Evolutionary conservation across 2,888 invertebrate species (phyloP).

Genomic region (Phyllotreta cruciferae): DNA sequence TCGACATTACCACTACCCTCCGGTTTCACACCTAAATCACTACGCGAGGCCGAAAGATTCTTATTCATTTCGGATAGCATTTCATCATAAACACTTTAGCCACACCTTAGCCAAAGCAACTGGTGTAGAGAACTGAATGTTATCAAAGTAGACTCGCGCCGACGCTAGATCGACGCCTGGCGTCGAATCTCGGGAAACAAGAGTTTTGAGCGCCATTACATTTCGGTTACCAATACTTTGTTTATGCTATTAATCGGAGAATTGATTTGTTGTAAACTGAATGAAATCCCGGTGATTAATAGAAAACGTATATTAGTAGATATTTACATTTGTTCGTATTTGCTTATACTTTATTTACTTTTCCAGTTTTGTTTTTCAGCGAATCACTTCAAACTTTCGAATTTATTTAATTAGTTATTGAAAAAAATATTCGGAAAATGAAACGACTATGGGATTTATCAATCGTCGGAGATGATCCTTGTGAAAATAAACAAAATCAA

Average conservation of each 20-base stretch:
- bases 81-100: slow-evolving; percentile 51
- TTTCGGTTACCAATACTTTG: slow-evolving; percentile 24
- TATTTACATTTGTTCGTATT: not conserved
- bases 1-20: slow-evolving; percentile 53
- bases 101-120: slow-evolving; percentile 54
- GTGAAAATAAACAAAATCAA: no score
- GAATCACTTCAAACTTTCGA: no score
- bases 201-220: slow-evolving; percentile 42
- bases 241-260: slow-evolving; percentile 22
- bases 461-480: no score
- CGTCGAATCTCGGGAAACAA: slow-evolving; percentile 50
- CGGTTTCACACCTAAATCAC: slow-evolving; percentile 52
- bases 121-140: slow-evolving; percentile 46
- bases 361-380: no score
- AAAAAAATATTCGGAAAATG: no score
- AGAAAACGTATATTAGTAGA: slow-evolving; percentile 12
- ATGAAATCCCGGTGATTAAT: slow-evolving; percentile 10
- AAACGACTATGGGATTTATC: no score
- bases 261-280: slow-evolving; percentile 15
- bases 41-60: slow-evolving; percentile 46
- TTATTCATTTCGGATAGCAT: slow-evolving; percentile 53
- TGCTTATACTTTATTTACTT: not conserved
- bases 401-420: no score
- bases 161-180: slow-evolving; percentile 33
- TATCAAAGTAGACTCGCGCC: slow-evolving; percentile 50